These are phyloP conservation scores for Myiozetetes cayanensis DNA, from an alignment of 2,113 vertebrate genomes.

Conservation along the genomic window DNA sequence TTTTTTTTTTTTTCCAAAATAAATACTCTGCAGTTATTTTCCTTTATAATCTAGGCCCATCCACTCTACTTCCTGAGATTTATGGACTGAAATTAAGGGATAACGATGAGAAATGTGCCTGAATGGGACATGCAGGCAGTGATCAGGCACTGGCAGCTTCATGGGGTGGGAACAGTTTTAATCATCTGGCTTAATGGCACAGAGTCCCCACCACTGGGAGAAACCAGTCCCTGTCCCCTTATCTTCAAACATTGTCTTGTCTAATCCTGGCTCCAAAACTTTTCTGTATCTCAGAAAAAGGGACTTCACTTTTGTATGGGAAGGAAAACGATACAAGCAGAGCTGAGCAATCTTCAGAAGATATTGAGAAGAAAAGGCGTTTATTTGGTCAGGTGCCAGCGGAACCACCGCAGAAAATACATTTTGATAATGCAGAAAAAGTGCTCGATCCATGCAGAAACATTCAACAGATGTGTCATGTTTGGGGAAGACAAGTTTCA, in stretches of 20 bases:
- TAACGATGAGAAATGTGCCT: not conserved
- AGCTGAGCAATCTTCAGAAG: not conserved
- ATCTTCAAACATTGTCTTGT: not conserved
- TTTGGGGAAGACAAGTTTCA: not conserved
- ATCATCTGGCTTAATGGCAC: rapidly evolving
- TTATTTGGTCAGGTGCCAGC: not conserved
- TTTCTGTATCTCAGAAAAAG: not conserved
- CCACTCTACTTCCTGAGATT: not conserved
- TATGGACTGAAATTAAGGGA: not conserved
- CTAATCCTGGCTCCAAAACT: not conserved
- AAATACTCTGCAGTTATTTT: not conserved
- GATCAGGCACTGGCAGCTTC: not conserved
- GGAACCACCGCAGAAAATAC: not conserved
- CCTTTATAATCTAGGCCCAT: not conserved
- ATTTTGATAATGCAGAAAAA: not conserved
- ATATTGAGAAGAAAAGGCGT: not conserved
- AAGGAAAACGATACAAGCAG: not conserved
- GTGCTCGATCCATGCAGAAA: not conserved
- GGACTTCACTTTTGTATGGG: not conserved
- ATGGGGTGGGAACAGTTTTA: rapidly evolving
- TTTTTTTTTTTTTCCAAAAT: not conserved
- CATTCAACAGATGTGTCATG: not conserved
- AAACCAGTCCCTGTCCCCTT: rapidly evolving
- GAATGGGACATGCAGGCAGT: not conserved
- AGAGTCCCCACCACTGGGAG: rapidly evolving